Percentiles rank a stretch among this genome's conserved stretches.
These are phyloP conservation scores for Caenorhabditis latens DNA, from an alignment of 1,140 invertebrate species.

Conservation along the genomic window DNA sequence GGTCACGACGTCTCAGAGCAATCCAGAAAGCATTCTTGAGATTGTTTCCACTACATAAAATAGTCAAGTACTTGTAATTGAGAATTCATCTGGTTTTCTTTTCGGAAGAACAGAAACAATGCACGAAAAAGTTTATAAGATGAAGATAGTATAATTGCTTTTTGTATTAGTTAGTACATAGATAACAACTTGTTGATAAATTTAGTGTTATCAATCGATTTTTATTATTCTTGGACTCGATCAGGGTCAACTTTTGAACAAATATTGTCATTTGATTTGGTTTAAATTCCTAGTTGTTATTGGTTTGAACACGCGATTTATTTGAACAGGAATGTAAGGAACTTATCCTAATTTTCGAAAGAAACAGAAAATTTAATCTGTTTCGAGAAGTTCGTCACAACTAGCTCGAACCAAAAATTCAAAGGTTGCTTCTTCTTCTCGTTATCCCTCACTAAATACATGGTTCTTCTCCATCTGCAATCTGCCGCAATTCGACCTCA, in stretches of 20 bases:
- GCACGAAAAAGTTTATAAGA: background rate
- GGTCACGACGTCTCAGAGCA: conserved; percentile 1
- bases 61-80: background rate
- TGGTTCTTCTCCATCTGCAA: background rate
- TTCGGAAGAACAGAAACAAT: background rate
- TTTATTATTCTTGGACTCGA: conserved; percentile 7
- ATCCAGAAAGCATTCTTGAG: background rate
- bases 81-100: background rate
- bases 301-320: too few relatives aligned
- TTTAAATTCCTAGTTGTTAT: too few relatives aligned
- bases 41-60: conserved; percentile 42
- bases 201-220: conserved; percentile 20
- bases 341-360: too few relatives aligned
- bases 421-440: background rate
- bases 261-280: too few relatives aligned
- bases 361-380: too few relatives aligned
- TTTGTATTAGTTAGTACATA: background rate
- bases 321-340: too few relatives aligned
- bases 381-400: too few relatives aligned
- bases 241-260: background rate
- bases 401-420: too few relatives aligned
- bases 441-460: background rate
- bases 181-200: background rate
- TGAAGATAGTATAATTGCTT: background rate
- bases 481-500: conserved; percentile 44